Percentiles rank a stretch among this genome's conserved stretches.
Conservation (phyloP, 37 sponge, comb jelly and placozoan species). For the Halisarca cf. caerulea region DNA sequence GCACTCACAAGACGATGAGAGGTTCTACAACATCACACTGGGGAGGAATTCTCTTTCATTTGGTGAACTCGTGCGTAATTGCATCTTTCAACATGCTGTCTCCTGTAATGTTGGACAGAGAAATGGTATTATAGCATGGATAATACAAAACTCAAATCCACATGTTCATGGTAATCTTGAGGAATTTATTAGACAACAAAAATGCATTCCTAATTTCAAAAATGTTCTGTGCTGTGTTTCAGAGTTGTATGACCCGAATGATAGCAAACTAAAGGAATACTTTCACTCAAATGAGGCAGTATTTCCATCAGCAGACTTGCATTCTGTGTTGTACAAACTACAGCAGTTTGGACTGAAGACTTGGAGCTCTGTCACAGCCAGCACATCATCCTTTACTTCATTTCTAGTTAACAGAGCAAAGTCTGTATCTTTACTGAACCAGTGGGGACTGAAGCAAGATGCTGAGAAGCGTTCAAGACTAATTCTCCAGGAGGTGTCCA, state of each 20-base stretch:
- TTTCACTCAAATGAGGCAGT: slow-evolving; percentile 24
- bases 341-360: slow-evolving; percentile 36
- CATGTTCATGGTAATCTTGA: neutral
- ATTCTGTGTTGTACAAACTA: neutral
- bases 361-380: slow-evolving; percentile 27
- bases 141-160: slow-evolving; percentile 25
- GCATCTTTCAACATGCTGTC: slow-evolving; percentile 31
- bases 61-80: slow-evolving; percentile 6
- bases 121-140: slow-evolving; percentile 40
- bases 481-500: neutral
- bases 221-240: neutral
- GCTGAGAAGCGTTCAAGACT: neutral
- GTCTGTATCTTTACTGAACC: slow-evolving; percentile 4
- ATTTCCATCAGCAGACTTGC: slow-evolving; percentile 38
- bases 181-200: neutral
- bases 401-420: slow-evolving; percentile 29
- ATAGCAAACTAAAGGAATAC: slow-evolving; percentile 23
- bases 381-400: neutral
- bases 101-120: slow-evolving; percentile 1
- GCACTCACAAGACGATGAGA: neutral
- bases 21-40: neutral
- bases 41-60: slow-evolving; percentile 9
- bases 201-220: neutral
- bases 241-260: slow-evolving; percentile 44
- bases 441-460: neutral